These are phyloP conservation scores for Melanotaenia pygmaea DNA, from an alignment of 2,797 vertebrate genomes.

Conservation along the genomic window DNA sequence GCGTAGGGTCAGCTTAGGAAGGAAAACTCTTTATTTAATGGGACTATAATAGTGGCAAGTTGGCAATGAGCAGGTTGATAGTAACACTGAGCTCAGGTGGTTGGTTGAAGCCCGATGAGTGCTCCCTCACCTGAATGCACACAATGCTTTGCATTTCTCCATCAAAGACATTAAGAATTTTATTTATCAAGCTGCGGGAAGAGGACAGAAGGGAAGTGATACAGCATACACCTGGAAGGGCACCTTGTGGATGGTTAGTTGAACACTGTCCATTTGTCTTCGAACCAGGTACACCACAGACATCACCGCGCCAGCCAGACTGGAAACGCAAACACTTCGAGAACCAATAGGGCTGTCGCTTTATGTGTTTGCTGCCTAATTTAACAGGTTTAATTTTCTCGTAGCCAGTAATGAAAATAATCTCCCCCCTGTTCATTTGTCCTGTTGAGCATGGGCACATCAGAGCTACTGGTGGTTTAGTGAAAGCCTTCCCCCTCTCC, in stretches of 20 bases:
- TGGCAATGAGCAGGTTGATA: conserved; percentile 87
- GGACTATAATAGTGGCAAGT: conserved; percentile 81
- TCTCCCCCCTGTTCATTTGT: conserved; percentile 53
- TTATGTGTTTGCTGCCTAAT: conserved; percentile 75
- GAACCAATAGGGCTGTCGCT: conserved; percentile 75
- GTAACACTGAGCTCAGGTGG: conserved; percentile 71
- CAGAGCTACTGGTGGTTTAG: conserved; percentile 73
- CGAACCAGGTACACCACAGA: conserved; percentile 71
- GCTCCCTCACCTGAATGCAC: conserved; percentile 60
- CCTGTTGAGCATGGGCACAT: conserved; percentile 63
- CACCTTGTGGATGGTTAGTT: conserved; percentile 54
- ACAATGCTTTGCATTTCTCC: conserved; percentile 30
- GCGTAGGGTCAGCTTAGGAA: conserved; percentile 70
- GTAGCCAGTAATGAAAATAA: conserved; percentile 70
- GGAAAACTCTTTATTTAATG: conserved; percentile 76
- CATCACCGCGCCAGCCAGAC: conserved; percentile 58
- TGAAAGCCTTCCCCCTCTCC: conserved; percentile 63
- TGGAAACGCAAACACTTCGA: conserved; percentile 67
- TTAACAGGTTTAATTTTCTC: conserved; percentile 53
- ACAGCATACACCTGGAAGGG: conserved; percentile 78
- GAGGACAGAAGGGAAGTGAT: conserved; percentile 51
- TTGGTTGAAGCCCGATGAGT: conserved; percentile 50
- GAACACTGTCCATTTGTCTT: conserved; percentile 77
- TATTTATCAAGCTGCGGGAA: conserved; percentile 43
- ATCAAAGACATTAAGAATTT: not conserved